A percentile compares a stretch with the other conserved stretches of the same genome.
These are phyloP conservation scores for Octodon degus DNA, from an alignment of 2,113 vertebrate genomes.

Conservation along the genomic window DNA sequence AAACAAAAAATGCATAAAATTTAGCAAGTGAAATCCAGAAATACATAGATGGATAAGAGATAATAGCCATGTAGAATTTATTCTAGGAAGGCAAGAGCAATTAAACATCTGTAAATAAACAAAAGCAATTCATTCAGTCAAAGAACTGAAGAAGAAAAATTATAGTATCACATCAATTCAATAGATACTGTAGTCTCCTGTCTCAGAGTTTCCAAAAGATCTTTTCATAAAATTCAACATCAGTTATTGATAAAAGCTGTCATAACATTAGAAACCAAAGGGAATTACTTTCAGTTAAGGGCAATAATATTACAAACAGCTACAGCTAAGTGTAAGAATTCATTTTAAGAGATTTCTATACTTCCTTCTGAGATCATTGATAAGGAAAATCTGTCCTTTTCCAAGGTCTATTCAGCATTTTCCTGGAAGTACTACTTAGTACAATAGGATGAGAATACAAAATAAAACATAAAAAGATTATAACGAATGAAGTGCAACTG, in stretches of 20 bases:
- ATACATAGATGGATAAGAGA: neutral
- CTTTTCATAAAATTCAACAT: neutral
- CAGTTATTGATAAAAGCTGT: neutral
- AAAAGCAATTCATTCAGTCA: neutral
- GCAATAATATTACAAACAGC: neutral
- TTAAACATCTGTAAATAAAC: neutral
- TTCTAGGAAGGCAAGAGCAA: neutral
- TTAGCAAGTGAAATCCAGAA: neutral
- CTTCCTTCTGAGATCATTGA: neutral
- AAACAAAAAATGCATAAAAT: neutral
- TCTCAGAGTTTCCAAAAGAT: neutral
- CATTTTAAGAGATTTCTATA: neutral
- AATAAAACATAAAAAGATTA: neutral
- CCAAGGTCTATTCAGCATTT: neutral
- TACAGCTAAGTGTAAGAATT: neutral
- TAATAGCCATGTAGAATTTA: neutral
- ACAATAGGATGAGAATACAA: neutral
- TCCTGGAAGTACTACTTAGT: neutral
- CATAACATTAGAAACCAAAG: neutral
- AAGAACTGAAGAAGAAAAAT: neutral
- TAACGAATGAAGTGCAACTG: neutral
- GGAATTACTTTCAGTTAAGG: neutral
- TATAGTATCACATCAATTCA: neutral
- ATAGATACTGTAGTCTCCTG: neutral
- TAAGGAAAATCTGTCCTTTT: neutral